Conservation (phyloP, 35 echinoderm and acorn worm species). For the Chiridota heheva region DNA sequence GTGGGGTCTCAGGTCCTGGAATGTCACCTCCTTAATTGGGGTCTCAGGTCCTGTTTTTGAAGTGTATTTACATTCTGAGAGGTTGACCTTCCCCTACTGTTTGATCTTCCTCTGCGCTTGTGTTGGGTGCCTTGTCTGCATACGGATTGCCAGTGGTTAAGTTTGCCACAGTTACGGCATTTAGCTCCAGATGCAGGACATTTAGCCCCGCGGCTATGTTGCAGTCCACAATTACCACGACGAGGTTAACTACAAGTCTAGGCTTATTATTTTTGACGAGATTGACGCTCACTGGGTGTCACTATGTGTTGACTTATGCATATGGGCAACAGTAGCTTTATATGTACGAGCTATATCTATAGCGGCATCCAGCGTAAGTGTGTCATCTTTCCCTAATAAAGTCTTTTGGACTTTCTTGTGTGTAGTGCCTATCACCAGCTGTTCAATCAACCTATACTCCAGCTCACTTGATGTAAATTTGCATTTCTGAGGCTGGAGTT, state of each 20-base stretch:
- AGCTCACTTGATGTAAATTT: background rate
- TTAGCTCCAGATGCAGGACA: background rate
- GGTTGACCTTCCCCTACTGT: background rate
- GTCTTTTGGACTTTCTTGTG: slow-evolving; percentile 12
- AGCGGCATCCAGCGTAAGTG: slow-evolving; percentile 6
- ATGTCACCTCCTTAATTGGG: background rate
- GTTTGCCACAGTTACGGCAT: slow-evolving; percentile 1
- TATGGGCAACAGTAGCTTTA: background rate
- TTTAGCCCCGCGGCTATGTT: background rate
- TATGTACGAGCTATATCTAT: background rate
- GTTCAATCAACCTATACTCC: slow-evolving; percentile 33
- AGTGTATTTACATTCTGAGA: background rate
- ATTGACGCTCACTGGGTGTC: background rate
- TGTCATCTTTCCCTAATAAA: slow-evolving; percentile 8
- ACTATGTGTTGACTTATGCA: background rate
- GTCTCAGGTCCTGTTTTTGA: background rate
- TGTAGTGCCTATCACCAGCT: slow-evolving; percentile 1
- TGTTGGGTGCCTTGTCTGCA: no score
- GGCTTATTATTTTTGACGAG: background rate
- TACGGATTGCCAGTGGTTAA: slow-evolving; percentile 10
- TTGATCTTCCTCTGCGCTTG: background rate
- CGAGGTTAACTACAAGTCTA: background rate
- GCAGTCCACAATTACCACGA: background rate
- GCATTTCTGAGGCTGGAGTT: slow-evolving; percentile 1
- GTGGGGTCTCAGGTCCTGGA: background rate